Evolutionary conservation across 2,888 invertebrate species (phyloP), one percentile per base, ranked within the genome.

Genomic region (Neoaliturus tenellus): DNA sequence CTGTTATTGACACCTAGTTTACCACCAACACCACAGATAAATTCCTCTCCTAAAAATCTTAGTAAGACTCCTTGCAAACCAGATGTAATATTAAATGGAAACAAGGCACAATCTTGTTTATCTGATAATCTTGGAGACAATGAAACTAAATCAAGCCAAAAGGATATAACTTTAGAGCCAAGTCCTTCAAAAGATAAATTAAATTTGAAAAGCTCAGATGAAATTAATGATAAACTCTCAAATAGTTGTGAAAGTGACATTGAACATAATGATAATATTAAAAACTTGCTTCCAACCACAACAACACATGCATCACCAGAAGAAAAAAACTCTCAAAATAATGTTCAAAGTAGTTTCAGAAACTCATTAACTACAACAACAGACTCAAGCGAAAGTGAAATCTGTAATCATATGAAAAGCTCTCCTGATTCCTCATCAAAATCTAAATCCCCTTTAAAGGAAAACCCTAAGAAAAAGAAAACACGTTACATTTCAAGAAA

Each of bases 1-100:
- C n/a, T 75, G 25, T 51, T 84, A 5, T 55, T 84, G 39, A 81
- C 84, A 17, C 84, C 84, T 23, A 84, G 84, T 62, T 78, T 84
- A 23, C 84, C 81, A 14, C 58, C 81, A 35, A 84, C 84, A 25
- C 84, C 84, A 41, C 71, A 73, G 12, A 35, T 71, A 20, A 28
- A 41, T 48, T 73, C 62, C 5, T 62, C 55, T 28, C 51, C 28
- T 31, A 67, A 25, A 4, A 33, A 33, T 14, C 28, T 39, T n/a
- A 23, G 3, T 41, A 44, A 28, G 17, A 80, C 83, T 48, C 83
- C 83, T 10, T 78, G 51, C 33, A 83, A 83, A 69, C 1, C 73
- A 20, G 25, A 8, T 17, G n/a, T 2, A 28, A 17, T 3, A 14
- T 71, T 39, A 20, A 71, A 35, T 5, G 20, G 0, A 17, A 71